Evolutionary conservation across 2,888 invertebrate genomes (phyloP).

Genomic region (Plebejus melissa): DNA sequence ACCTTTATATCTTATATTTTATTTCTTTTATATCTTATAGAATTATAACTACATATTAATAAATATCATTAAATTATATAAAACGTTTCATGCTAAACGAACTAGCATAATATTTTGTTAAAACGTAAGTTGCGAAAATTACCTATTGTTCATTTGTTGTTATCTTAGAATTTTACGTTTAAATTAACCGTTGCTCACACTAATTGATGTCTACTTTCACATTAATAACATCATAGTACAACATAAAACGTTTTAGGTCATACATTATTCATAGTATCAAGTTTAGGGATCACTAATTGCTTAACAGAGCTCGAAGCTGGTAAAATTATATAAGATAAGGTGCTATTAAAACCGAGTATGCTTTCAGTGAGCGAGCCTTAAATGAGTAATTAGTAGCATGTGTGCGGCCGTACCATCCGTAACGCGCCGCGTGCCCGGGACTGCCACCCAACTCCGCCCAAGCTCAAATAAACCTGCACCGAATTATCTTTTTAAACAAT

Average conservation of each 20-base stretch:
- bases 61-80: too few species aligned
- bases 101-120: too few species aligned
- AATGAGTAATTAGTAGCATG: conserved; percentile 67
- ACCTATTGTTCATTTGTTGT: too few species aligned
- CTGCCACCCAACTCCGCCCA: conserved; percentile 47
- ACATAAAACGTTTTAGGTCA: background rate
- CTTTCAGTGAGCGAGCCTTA: conserved; percentile 44
- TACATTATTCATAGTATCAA: conserved; percentile 25
- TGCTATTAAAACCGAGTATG: conserved; percentile 39
- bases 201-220: background rate
- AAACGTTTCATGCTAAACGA: too few species aligned
- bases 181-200: background rate
- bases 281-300: conserved; percentile 30
- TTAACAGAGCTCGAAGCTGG: conserved; percentile 28
- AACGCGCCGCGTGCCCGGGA: conserved; percentile 55
- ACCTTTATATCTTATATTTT: background rate
- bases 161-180: background rate
- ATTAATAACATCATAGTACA: background rate
- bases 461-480: conserved; percentile 63
- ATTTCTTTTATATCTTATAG: too few species aligned
- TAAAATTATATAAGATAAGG: conserved; percentile 36
- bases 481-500: conserved; percentile 74
- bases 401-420: conserved; percentile 59
- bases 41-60: too few species aligned
- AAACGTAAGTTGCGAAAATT: too few species aligned